phyloP scores from a whole-genome alignment of 2,888 invertebrate species.

The Heterodera filipjevi region DNA sequence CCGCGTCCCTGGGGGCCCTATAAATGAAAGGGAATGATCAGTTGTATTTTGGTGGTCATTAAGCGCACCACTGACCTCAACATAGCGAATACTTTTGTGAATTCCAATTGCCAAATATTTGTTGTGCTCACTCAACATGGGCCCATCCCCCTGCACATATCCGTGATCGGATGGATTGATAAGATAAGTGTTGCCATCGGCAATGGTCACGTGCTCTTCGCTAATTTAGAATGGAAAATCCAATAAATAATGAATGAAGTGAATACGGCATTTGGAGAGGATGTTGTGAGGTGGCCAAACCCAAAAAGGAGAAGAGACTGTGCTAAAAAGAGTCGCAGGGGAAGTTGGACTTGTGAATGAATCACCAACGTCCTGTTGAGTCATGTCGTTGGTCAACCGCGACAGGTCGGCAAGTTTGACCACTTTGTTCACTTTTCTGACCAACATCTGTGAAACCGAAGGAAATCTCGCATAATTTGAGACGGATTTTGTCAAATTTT shows the following conservation, averaged over 20 bases:
- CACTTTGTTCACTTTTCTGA: slow-evolving; percentile 35
- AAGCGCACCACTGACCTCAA: not conserved
- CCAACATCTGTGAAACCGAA: slow-evolving; percentile 20
- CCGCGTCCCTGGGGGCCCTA: slow-evolving; percentile 37
- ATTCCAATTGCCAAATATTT: slow-evolving; percentile 41
- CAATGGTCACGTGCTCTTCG: slow-evolving; percentile 34
- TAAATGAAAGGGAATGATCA: slow-evolving; percentile 22
- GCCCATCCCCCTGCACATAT: slow-evolving; percentile 37
- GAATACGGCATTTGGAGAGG: slow-evolving; percentile 39
- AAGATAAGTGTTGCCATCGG: slow-evolving; percentile 38
- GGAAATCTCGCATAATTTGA: too few species aligned
- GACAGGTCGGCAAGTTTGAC: slow-evolving; percentile 34
- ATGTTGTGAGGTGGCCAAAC: slow-evolving; percentile 39
- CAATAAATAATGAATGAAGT: not conserved
- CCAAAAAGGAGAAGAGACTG: slow-evolving; percentile 40
- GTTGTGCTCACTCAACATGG: slow-evolving; percentile 32
- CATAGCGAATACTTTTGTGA: slow-evolving; percentile 40
- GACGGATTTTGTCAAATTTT: too few species aligned
- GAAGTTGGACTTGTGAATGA: not conserved
- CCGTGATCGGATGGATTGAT: slow-evolving; percentile 34
- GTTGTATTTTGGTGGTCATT: not conserved
- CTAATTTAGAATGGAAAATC: slow-evolving; percentile 18
- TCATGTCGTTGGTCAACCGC: slow-evolving; percentile 30
- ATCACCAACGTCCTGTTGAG: slow-evolving; percentile 18
- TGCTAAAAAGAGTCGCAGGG: slow-evolving; percentile 21